Base-by-base conservation (phyloP, 2,888 invertebrate species). In the Apantesis nais region DNA sequence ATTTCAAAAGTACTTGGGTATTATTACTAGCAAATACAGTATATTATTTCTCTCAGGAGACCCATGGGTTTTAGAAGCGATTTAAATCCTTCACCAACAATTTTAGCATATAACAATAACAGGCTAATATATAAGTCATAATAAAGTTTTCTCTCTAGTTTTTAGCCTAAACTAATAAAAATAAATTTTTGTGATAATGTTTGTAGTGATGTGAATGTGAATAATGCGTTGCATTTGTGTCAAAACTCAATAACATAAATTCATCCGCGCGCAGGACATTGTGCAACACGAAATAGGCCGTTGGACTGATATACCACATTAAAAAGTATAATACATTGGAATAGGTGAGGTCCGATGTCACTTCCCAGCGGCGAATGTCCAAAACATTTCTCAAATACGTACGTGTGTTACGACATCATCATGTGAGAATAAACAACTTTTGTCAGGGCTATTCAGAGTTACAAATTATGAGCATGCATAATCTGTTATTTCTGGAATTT, bases 261-360 rank as follows among this genome's bases (percentile, higher is more conserved):
- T 55, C n/a, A 55, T 55, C 12, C 25, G 55, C 37, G 7, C 52
- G 25, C 37, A 71, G 31, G 22, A 63, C 58, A 63, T 67, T 67
- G 62, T 63, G 70, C 67, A 71, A 71, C 44, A 55, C 19, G 25
- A 68, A 62, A 55, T 72, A 55, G 68, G 65, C 68, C 68, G 62
- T 25, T 31, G 61, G 64, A n/a, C 25, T 48, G 16, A 12, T 29
- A 55, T 55, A 2, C 12, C 8, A 55, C 44, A 71, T 71, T 67
- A 63, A n/a, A 70, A 70, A 65, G 64, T 70, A n/a, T 70, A 70
- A 66, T 68, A n/a, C 7, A 29, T 2, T 55, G 52, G 48, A 52
- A 61, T 12, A 62, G 37, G n/a, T 61, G 61, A 39, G 39, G 31
- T 29, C 22, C 39, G 25, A 4, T 22, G 25, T 31, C 62, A 39